phyloP scores from a whole-genome alignment of 2,113 vertebrate species.

The Sinocyclocheilus maitianheensis region DNA sequence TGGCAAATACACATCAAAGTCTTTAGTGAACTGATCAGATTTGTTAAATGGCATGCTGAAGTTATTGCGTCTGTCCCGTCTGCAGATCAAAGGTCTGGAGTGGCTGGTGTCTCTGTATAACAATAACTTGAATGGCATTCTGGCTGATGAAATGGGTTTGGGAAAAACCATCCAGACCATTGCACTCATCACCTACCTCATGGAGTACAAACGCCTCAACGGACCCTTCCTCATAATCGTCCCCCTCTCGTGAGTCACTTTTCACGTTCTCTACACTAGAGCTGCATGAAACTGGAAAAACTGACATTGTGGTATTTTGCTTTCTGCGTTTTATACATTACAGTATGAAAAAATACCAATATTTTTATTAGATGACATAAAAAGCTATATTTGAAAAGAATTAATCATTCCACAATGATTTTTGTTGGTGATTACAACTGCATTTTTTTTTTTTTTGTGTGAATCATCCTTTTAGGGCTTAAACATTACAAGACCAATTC shows the following conservation, averaged over 20 bases:
- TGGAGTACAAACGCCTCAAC: conserved; percentile 95
- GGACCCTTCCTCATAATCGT: conserved; percentile 98
- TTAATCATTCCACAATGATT: not conserved
- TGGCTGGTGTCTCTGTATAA: conserved; percentile 97
- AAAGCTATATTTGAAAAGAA: not conserved
- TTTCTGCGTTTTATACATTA: not conserved
- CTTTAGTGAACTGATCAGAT: not conserved
- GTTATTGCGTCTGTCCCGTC: not conserved
- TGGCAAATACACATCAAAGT: not conserved
- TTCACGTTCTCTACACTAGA: not conserved
- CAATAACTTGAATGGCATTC: conserved; percentile 97
- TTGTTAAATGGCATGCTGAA: not conserved
- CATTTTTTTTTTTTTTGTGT: too few species aligned
- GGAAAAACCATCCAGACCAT: conserved; percentile 99
- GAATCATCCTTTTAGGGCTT: not conserved
- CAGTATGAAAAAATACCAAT: not conserved
- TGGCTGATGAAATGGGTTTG: conserved; percentile 96
- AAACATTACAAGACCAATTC: not conserved
- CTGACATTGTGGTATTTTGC: not conserved
- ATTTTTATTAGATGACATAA: not conserved
- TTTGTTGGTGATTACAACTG: not conserved
- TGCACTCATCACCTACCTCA: conserved; percentile 97
- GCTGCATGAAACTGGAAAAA: not conserved
- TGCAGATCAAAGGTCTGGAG: conserved; percentile 92
- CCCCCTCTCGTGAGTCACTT: conserved; percentile 88